phyloP scores from a whole-genome alignment of 2,888 invertebrate genomes.

The Eupeodes luniger region DNA sequence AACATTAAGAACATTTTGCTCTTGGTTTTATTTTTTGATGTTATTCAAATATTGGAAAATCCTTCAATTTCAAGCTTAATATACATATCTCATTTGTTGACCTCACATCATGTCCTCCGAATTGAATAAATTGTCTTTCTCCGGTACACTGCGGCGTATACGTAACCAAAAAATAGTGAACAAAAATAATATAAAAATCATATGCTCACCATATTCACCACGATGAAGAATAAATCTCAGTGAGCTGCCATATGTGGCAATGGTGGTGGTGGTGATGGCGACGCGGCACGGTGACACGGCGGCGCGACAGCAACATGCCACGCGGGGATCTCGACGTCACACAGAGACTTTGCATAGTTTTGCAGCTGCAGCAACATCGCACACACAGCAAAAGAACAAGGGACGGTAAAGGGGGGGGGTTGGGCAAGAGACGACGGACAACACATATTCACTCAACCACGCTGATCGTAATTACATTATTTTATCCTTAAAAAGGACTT shows the following conservation, averaged over 20 bases:
- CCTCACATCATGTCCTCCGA: conserved; percentile 23
- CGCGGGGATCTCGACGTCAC: neutral
- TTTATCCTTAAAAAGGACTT: conserved; percentile 74
- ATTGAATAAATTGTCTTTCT: conserved; percentile 21
- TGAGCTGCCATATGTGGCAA: conserved; percentile 36
- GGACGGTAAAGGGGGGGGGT: neutral
- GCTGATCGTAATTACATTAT: conserved; percentile 70
- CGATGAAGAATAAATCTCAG: conserved; percentile 64
- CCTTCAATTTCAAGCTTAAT: neutral
- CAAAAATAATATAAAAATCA: conserved; percentile 58
- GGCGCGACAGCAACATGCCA: no score
- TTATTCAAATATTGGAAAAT: neutral
- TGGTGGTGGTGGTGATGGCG: conserved; percentile 14
- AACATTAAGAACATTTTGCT: neutral
- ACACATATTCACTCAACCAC: conserved; percentile 48
- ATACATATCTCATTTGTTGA: conserved; percentile 6
- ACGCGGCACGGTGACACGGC: neutral
- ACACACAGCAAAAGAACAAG: neutral
- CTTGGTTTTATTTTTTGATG: neutral
- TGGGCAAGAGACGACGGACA: neutral
- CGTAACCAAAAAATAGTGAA: conserved; percentile 34
- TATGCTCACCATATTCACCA: conserved; percentile 35
- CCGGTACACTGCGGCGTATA: conserved; percentile 48
- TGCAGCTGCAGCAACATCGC: conserved; percentile 16
- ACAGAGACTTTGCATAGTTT: conserved; percentile 14